Conservation (phyloP, 2,113 vertebrate species). For the Mobula birostris region DNA sequence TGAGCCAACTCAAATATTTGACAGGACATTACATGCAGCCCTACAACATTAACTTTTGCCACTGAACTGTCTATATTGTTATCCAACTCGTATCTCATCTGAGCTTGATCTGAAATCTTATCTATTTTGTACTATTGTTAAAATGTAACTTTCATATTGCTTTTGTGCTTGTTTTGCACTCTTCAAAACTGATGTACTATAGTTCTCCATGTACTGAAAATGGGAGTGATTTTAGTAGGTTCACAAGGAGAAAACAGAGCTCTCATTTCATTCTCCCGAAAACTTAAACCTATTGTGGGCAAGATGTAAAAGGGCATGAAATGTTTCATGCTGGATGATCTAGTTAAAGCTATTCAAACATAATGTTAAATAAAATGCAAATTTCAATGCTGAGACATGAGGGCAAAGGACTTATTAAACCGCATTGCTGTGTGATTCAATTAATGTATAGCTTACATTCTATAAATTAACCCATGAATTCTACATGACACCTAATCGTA, state of each 20-base stretch:
- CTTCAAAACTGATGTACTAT: neutral
- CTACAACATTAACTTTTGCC: slow-evolving; percentile 4
- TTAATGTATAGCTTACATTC: neutral
- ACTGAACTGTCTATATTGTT: neutral
- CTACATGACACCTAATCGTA: neutral
- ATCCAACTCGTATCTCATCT: neutral
- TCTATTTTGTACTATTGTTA: neutral
- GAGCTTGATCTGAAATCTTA: neutral
- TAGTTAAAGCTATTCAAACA: neutral
- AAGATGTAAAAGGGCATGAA: neutral
- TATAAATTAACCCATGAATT: neutral
- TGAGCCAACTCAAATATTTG: slow-evolving; percentile 30
- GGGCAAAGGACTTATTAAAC: neutral
- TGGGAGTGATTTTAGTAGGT: neutral
- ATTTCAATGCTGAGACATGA: neutral
- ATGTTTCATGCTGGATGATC: neutral
- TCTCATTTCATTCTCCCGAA: neutral
- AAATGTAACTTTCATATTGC: neutral
- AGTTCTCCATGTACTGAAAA: neutral
- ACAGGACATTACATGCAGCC: slow-evolving; percentile 11
- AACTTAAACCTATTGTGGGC: neutral
- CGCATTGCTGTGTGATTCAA: neutral
- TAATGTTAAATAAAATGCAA: neutral
- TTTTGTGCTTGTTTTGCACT: neutral
- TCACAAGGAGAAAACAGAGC: neutral